phyloP scores from a whole-genome alignment of 2,113 vertebrate genomes.

The Lucifuga dentata region DNA sequence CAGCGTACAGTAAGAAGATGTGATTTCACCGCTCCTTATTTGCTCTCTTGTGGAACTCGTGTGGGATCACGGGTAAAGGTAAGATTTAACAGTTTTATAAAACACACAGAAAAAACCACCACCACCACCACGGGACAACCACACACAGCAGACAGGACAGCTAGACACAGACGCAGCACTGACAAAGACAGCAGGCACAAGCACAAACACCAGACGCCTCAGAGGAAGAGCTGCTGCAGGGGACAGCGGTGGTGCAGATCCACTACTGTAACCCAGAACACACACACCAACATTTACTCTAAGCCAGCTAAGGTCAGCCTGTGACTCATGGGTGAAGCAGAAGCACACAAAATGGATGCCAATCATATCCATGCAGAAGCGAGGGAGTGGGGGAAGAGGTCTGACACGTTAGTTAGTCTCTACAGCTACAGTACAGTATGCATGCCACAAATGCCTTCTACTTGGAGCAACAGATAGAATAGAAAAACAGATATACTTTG shows the following conservation, averaged over 20 bases:
- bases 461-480: conserved; percentile 87
- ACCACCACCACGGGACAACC: conserved; percentile 55
- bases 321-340: conserved; percentile 83
- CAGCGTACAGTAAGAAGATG: background rate
- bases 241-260: conserved; percentile 52
- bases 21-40: conserved; percentile 11
- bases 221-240: conserved; percentile 53
- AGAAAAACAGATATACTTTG: conserved; percentile 91
- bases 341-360: conserved; percentile 84
- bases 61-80: conserved; percentile 54
- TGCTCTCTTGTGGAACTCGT: conserved; percentile 88
- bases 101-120: conserved; percentile 61
- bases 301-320: conserved; percentile 80
- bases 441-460: conserved; percentile 92
- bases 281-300: conserved; percentile 57
- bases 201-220: conserved; percentile 65
- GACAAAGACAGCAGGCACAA: conserved; percentile 65
- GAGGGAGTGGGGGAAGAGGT: conserved; percentile 36
- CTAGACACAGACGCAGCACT: conserved; percentile 54
- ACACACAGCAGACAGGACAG: conserved; percentile 58
- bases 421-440: conserved; percentile 78
- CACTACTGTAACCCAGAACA: conserved; percentile 36
- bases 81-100: conserved; percentile 78
- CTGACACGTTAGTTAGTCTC: conserved; percentile 74
- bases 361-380: conserved; percentile 87